Conservation (phyloP, 2,113 vertebrate species). For the Neolamprologus devosi region DNA sequence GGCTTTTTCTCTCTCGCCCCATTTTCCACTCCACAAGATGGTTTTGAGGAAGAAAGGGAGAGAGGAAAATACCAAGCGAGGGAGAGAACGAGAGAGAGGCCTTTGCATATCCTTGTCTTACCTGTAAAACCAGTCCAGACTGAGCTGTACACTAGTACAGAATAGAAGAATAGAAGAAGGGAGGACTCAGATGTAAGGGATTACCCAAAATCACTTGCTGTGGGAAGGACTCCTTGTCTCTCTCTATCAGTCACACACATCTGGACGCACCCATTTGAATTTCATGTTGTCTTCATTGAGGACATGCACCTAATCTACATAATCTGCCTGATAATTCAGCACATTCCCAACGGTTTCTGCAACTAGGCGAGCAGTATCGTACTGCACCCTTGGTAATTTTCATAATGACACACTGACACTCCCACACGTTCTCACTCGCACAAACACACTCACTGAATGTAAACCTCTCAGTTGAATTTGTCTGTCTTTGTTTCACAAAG, state of each 20-base stretch:
- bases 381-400: constrained; percentile 8
- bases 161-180: neutral
- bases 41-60: neutral
- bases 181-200: neutral
- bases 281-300: neutral
- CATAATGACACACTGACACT: constrained; percentile 15
- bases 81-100: neutral
- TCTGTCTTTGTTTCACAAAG: neutral
- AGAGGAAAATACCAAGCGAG: neutral
- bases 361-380: neutral
- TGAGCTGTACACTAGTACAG: neutral
- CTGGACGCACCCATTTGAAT: neutral
- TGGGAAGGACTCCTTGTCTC: neutral
- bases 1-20: neutral
- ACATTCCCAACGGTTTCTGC: neutral
- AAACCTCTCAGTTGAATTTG: neutral
- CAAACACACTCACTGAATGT: neutral
- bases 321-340: neutral
- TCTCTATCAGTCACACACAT: neutral
- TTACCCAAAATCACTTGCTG: neutral
- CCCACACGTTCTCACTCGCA: neutral
- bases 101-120: neutral
- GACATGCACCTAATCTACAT: neutral
- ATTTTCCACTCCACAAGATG: neutral
- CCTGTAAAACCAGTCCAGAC: constrained; percentile 53